A percentile compares a stretch with the other conserved stretches of the same genome.
Evolutionary conservation across 2,888 invertebrate genomes (phyloP).

Genomic region (Cephus pygmeus): DNA sequence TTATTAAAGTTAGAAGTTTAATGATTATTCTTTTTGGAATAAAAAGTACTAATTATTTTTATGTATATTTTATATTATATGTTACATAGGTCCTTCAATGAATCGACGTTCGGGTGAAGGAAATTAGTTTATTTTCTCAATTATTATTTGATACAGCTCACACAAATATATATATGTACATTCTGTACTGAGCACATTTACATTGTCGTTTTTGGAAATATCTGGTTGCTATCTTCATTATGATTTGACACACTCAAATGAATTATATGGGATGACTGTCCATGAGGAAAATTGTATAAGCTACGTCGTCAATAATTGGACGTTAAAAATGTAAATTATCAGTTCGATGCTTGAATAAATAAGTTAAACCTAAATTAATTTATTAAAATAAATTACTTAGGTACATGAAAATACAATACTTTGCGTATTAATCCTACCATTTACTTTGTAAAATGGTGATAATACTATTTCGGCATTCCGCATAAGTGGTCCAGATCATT

Average conservation of each 20-base stretch:
- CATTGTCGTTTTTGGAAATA: slow-evolving; percentile 27
- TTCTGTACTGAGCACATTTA: slow-evolving; percentile 55
- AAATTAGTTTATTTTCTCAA: slow-evolving; percentile 56
- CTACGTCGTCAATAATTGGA: no score
- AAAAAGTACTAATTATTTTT: background rate
- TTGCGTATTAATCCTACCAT: slow-evolving; percentile 47
- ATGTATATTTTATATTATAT: background rate
- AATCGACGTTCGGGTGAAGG: slow-evolving; percentile 37
- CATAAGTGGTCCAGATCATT: slow-evolving; percentile 22
- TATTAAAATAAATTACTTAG: slow-evolving; percentile 55
- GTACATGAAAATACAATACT: slow-evolving; percentile 44
- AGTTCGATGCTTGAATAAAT: slow-evolving; percentile 31
- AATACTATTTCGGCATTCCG: slow-evolving; percentile 48
- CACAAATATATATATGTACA: slow-evolving; percentile 59
- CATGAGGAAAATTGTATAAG: background rate
- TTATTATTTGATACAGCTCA: slow-evolving; percentile 56
- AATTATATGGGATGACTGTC: background rate
- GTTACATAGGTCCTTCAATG: background rate
- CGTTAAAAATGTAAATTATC: no score
- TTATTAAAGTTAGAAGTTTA: background rate
- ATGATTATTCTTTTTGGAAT: background rate
- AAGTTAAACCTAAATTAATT: slow-evolving; percentile 51
- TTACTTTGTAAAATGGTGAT: slow-evolving; percentile 46
- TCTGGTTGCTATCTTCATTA: background rate
- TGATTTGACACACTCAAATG: background rate